A percentile compares a stretch with the other conserved stretches of the same genome.
These are phyloP conservation scores for Geophilus truncorum DNA, from an alignment of 2,888 invertebrate genomes.

Conservation along the genomic window DNA sequence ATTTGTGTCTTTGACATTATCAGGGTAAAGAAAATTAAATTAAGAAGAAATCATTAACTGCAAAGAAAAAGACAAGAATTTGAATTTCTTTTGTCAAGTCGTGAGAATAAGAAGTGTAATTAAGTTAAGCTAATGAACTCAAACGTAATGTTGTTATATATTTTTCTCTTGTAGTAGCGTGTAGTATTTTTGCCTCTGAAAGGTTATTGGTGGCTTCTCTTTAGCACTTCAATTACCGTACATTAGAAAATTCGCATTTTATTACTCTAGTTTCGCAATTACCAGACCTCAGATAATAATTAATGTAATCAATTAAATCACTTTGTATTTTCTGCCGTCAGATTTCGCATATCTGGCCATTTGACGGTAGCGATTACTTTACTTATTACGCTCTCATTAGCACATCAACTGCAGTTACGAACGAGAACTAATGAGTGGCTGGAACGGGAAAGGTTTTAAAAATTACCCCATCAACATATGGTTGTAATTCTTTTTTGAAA, in stretches of 20 bases:
- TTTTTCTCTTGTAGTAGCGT: background rate
- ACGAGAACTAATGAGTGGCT: background rate
- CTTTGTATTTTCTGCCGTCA: background rate
- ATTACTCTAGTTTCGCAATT: too few relatives aligned
- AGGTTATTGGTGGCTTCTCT: too few relatives aligned
- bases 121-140: background rate
- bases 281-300: too few relatives aligned
- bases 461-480: background rate
- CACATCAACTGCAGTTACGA: background rate
- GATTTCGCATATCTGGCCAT: background rate
- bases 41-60: background rate
- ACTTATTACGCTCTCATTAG: background rate
- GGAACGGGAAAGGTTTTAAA: background rate
- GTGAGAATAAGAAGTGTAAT: too few relatives aligned
- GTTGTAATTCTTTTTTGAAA: background rate
- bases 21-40: background rate
- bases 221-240: too few relatives aligned
- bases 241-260: too few relatives aligned
- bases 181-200: too few relatives aligned
- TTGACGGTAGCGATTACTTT: too few relatives aligned
- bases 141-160: background rate
- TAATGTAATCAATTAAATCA: too few relatives aligned
- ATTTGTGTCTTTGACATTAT: background rate
- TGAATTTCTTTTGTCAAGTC: too few relatives aligned
- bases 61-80: background rate